These are phyloP conservation scores for Siphonodentalium dalli DNA, from an alignment of 2,888 invertebrate species.

Conservation along the genomic window DNA sequence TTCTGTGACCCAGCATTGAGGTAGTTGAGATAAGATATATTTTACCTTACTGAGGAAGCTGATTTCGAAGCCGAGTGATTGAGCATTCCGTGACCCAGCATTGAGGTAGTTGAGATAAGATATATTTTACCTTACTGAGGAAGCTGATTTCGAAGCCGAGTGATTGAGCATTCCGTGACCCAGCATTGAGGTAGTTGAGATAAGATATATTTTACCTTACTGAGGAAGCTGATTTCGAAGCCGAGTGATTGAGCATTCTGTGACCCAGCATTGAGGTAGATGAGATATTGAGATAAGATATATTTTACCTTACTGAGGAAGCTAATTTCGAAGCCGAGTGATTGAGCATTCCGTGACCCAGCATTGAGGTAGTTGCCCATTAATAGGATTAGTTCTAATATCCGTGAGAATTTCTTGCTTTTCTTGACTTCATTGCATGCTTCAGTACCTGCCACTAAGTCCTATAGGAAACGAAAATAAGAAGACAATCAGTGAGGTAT, in stretches of 20 bases:
- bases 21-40: too few relatives aligned
- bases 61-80: slow-evolving; percentile 94
- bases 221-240: slow-evolving; percentile 94
- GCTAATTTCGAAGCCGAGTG: slow-evolving; percentile 95
- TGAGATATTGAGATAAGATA: too few relatives aligned
- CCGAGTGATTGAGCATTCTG: slow-evolving; percentile 91
- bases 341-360: slow-evolving; percentile 88
- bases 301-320: slow-evolving; percentile 91
- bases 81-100: slow-evolving; percentile 90
- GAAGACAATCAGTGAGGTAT: not conserved
- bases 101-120: slow-evolving; percentile 99
- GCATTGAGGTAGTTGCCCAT: slow-evolving; percentile 97
- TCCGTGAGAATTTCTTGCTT: slow-evolving; percentile 87
- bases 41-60: slow-evolving; percentile 91
- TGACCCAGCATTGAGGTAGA: slow-evolving; percentile 95
- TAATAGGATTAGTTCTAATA: slow-evolving; percentile 86
- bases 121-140: slow-evolving; percentile 88
- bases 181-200: slow-evolving; percentile 98
- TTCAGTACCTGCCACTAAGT: slow-evolving; percentile 87
- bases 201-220: too few relatives aligned
- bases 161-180: slow-evolving; percentile 88
- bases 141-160: slow-evolving; percentile 97
- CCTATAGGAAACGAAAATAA: slow-evolving; percentile 67
- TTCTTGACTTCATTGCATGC: slow-evolving; percentile 93
- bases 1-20: slow-evolving; percentile 96